Evolutionary conservation across 2,113 vertebrate species (phyloP).

Genomic region (Pomatorhinus ruficollis): DNA sequence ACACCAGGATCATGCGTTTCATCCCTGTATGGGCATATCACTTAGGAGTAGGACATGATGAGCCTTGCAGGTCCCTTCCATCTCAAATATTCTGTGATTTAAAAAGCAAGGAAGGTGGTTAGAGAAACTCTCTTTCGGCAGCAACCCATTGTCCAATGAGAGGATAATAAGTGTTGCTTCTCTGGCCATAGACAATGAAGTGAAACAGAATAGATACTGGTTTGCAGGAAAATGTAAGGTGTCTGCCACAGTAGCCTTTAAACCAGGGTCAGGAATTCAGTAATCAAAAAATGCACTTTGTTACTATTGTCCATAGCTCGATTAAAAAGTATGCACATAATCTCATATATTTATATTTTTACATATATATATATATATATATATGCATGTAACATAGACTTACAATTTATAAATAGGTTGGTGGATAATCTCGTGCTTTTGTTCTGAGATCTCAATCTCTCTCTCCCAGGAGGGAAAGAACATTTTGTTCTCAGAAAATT

Average conservation of each 20-base stretch:
- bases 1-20: background rate
- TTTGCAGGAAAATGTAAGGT: background rate
- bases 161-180: background rate
- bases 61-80: background rate
- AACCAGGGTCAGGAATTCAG: background rate
- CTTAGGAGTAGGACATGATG: background rate
- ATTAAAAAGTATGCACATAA: background rate
- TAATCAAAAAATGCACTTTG: background rate
- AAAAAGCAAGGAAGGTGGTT: background rate
- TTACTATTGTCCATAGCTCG: background rate
- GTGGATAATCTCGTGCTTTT: background rate
- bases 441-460: background rate
- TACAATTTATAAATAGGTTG: background rate
- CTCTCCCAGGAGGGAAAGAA: background rate
- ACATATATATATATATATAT: background rate
- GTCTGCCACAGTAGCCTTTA: background rate
- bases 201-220: background rate
- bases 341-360: background rate
- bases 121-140: background rate
- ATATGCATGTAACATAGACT: background rate
- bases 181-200: background rate
- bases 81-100: background rate
- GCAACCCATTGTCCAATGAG: background rate
- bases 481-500: background rate
- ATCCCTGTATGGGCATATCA: background rate